These are phyloP conservation scores for Nixonia krombeini DNA, from an alignment of 1,140 invertebrate genomes.

Conservation along the genomic window DNA sequence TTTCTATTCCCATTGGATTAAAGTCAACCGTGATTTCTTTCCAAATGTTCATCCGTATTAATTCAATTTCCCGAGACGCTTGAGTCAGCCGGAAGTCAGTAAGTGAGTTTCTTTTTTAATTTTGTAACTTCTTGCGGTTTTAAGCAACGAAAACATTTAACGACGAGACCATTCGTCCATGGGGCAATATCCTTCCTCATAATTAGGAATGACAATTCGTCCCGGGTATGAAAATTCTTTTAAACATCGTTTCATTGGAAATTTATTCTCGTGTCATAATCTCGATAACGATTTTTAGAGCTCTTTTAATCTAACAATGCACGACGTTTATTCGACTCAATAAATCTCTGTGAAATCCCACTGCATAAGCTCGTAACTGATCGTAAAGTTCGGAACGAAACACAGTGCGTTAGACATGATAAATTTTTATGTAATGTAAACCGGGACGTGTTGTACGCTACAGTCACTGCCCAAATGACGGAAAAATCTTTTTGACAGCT, in stretches of 20 bases:
- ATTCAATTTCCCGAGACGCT: neutral
- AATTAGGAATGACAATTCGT: too few species aligned
- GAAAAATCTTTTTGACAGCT: constrained; percentile 30
- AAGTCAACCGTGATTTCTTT: constrained; percentile 29
- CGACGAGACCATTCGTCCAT: too few species aligned
- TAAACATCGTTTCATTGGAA: too few species aligned
- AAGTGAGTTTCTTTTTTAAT: too few species aligned
- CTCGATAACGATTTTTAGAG: constrained; percentile 18
- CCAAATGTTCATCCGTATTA: constrained; percentile 12
- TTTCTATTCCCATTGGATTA: constrained; percentile 34
- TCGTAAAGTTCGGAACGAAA: constrained; percentile 24
- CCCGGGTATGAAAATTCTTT: too few species aligned
- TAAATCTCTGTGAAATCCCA: constrained; percentile 22
- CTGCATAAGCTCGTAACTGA: constrained; percentile 17
- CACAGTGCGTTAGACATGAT: constrained; percentile 17
- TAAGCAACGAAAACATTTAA: too few species aligned
- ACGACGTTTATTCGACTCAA: constrained; percentile 10
- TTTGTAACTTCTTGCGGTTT: too few species aligned
- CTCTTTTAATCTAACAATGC: constrained; percentile 7
- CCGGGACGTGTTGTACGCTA: constrained; percentile 12
- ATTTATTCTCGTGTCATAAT: constrained; percentile 2
- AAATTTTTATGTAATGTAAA: constrained; percentile 36
- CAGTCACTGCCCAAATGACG: constrained; percentile 23
- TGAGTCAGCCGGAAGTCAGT: neutral
- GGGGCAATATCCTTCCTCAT: too few species aligned